Base-by-base conservation (phyloP, 2,888 invertebrate species). In the Agapetus fuscipes region DNA sequence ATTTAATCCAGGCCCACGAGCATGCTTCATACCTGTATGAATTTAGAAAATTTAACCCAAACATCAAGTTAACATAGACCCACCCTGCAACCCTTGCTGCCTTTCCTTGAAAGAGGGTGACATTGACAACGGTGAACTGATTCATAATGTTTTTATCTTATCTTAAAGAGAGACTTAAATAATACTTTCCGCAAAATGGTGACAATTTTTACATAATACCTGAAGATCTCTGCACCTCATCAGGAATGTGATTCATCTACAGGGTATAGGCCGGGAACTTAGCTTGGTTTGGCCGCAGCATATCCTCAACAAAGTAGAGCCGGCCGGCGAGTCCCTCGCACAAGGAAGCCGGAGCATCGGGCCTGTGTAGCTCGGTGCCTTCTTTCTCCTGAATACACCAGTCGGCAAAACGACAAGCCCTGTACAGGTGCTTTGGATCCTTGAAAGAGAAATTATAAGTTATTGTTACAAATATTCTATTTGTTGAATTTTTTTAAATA, bases 271-370 rank as follows among this genome's bases (percentile, higher is more conserved):
- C 85, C 17, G 90, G 90, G 57, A 90, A 89, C 55, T 74, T 78
- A 1, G 88, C 81, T 11, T 73, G 59, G 25, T 59, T 49, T 1
- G 82, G 78, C 37, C 76, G 58, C 43, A 74, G 64, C 34, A 89
- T 59, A 53, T 90, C 88, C 27, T 74, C 59, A 17, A 86, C 66
- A 50, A 86, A 76, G 57, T 83, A 87, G 51, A 87, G 69, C 1
- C 82, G 76, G 11, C 90, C 90, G 28, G 83, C 72, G 42, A 86
- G 59, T 13, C 83, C 91, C 72, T 93, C 91, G 57, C 82, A 91
- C 32, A 93, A 61, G 0, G 90, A 91, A 34, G 77, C 74, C 0
- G 89, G 90, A 41, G 82, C 65, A 59, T 91, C 90, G 1, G 91
- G 84, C 17, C 67, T 68, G 53, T 79, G 76, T 45, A 71, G 63